A percentile compares a stretch with the other conserved stretches of the same genome.
Conservation (phyloP, 2,113 vertebrate species). For the Mugil cephalus region DNA sequence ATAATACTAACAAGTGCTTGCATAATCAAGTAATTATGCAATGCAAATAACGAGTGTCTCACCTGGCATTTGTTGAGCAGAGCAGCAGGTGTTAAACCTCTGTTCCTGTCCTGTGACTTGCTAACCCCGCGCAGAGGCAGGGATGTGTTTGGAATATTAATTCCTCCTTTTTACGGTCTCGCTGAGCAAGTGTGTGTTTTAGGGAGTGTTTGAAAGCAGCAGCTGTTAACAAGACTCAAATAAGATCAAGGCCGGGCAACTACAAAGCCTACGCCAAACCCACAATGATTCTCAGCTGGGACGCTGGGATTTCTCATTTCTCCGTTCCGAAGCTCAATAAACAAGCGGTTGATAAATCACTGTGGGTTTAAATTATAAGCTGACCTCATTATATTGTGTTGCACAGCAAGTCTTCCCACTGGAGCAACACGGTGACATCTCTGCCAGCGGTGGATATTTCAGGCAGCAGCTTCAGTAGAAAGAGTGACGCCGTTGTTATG, state of each 20-base stretch:
- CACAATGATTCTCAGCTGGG: conserved; percentile 13
- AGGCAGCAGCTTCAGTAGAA: conserved; percentile 6
- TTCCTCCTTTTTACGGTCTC: conserved; percentile 2
- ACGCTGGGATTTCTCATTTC: conserved; percentile 18
- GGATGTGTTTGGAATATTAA: conserved; percentile 54
- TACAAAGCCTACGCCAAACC: conserved; percentile 1
- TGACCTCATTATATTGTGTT: neutral
- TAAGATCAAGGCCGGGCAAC: conserved; percentile 6
- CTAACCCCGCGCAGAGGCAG: conserved; percentile 29
- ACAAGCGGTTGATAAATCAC: conserved; percentile 16
- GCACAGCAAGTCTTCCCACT: neutral
- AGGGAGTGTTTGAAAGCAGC: conserved; percentile 14
- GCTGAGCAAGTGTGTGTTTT: conserved; percentile 18
- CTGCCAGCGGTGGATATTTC: conserved; percentile 35
- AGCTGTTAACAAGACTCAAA: conserved; percentile 40
- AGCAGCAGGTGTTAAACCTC: conserved; percentile 63
- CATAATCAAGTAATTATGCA: conserved; percentile 68
- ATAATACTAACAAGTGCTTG: conserved; percentile 54
- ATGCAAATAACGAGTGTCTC: conserved; percentile 60
- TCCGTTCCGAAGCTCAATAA: conserved; percentile 10
- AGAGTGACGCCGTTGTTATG: conserved; percentile 27
- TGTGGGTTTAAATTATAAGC: conserved; percentile 4
- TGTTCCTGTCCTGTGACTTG: conserved; percentile 51
- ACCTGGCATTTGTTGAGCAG: conserved; percentile 59
- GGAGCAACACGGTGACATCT: neutral